phyloP scores from a whole-genome alignment of 2,888 invertebrate genomes.

The Cantharis rufa region DNA sequence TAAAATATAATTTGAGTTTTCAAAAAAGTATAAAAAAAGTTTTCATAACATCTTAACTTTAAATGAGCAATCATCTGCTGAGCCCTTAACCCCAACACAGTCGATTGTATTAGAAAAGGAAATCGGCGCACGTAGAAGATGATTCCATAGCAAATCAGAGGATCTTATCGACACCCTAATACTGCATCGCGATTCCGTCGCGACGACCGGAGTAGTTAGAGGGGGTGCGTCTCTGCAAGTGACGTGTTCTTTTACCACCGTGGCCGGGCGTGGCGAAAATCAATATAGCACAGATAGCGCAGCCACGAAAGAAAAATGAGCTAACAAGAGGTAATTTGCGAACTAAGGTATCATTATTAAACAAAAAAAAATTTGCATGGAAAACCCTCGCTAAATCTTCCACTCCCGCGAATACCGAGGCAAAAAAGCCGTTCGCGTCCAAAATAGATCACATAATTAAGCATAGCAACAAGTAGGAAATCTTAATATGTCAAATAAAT shows the following conservation, averaged over 20 bases:
- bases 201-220: constrained; percentile 30
- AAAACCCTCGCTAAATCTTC: constrained; percentile 26
- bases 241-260: constrained; percentile 46
- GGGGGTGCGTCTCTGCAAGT: constrained; percentile 41
- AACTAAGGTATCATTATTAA: constrained; percentile 30
- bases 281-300: constrained; percentile 47
- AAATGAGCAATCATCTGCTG: constrained; percentile 8
- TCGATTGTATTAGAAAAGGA: constrained; percentile 16
- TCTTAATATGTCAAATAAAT: not conserved
- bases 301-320: constrained; percentile 43
- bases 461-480: not conserved
- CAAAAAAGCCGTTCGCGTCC: not conserved
- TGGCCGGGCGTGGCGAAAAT: constrained; percentile 47
- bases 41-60: not conserved
- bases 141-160: constrained; percentile 25
- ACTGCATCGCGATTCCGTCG: constrained; percentile 34
- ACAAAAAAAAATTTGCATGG: constrained; percentile 26
- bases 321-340: constrained; percentile 36
- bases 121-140: constrained; percentile 30
- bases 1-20: not conserved
- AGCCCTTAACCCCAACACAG: constrained; percentile 22
- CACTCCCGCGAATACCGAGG: not conserved
- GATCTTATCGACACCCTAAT: constrained; percentile 30
- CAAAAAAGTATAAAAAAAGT: not conserved
- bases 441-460: not conserved